Evolutionary conservation across 2,113 vertebrate genomes (phyloP), one percentile per base, ranked within the genome.

Genomic region (Pycnonotus jocosus): DNA sequence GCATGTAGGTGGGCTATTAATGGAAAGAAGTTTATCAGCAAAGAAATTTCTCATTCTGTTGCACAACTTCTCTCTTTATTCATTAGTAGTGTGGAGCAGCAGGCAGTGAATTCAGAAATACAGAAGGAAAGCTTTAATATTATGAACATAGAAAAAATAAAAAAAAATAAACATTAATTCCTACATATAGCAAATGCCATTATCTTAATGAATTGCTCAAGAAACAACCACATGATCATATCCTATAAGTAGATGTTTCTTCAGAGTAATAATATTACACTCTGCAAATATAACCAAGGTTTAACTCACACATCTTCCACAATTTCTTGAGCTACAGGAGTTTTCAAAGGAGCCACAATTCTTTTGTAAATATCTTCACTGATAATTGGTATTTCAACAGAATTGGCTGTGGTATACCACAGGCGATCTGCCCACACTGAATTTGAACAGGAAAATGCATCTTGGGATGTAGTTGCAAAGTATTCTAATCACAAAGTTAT

Each of bases 41-140:
- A 90, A 64, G 60, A 88, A 86, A 92, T 93, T 88, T 78, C 40
- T 88, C 76, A 90, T 93, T 88, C 44, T 78, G 7, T 73, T 78
- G 45, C 51, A n/a, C 30, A 83, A 17, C 44, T 79, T 88, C 20
- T 40, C 27, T 88, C 71, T 68, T 93, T 27, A 78, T 70, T 62
- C 50, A 73, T 70, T 80, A 62, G 21, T 23, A 65, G 24, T 9
- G 9, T 73, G 51, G 16, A 65, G 9, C 6, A 70, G n/a, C 0
- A 5, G 22, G 40, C 13, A 90, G 40, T 42, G 66, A 72, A 87
- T 33, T 79, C 28, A 80, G 62, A 91, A 70, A 47, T 47, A 77
- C 0, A 71, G 48, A 87, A 66, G 48, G n/a, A 42, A 82, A 62
- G 6, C 1, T 83, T 81, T 62, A 80, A 27, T 65, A n/a, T 37